phyloP scores from a whole-genome alignment of 2,888 invertebrate species.

The Ramazzottius varieornatus region DNA sequence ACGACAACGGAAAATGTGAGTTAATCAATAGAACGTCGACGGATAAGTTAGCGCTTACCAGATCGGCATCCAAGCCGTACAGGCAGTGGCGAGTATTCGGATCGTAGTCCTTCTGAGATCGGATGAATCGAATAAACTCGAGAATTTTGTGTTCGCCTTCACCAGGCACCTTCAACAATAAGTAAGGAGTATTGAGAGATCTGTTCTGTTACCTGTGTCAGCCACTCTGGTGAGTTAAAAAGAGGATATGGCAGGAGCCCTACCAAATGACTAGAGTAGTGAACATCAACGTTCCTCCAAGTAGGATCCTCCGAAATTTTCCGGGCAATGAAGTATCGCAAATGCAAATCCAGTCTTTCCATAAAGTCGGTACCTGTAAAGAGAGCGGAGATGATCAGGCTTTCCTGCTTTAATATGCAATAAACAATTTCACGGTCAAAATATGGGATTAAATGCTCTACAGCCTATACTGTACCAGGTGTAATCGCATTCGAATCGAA shows the following conservation, averaged over 20 bases:
- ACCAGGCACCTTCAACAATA: conserved; percentile 39
- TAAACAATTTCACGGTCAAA: background rate
- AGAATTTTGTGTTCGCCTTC: conserved; percentile 97
- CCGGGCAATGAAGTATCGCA: conserved; percentile 55
- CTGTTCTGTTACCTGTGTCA: too few species aligned
- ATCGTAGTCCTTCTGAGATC: conserved; percentile 55
- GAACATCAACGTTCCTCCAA: conserved; percentile 61
- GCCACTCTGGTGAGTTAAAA: too few species aligned
- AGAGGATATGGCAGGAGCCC: background rate
- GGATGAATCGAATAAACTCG: conserved; percentile 70
- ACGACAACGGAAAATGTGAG: conserved; percentile 2
- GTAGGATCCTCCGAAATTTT: conserved; percentile 50
- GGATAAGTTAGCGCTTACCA: conserved; percentile 31
- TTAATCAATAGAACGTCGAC: background rate
- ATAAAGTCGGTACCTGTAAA: conserved; percentile 42
- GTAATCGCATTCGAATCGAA: conserved; percentile 97
- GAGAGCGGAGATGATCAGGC: background rate
- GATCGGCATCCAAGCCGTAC: conserved; percentile 86
- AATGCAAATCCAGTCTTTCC: conserved; percentile 55
- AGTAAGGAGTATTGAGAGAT: background rate
- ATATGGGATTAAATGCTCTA: background rate
- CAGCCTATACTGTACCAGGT: conserved; percentile 41
- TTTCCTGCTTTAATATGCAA: background rate
- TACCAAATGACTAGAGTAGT: conserved; percentile 77
- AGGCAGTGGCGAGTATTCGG: conserved; percentile 77